Evolutionary conservation across 2,113 vertebrate species (phyloP).

Genomic region (Callipepla californica): DNA sequence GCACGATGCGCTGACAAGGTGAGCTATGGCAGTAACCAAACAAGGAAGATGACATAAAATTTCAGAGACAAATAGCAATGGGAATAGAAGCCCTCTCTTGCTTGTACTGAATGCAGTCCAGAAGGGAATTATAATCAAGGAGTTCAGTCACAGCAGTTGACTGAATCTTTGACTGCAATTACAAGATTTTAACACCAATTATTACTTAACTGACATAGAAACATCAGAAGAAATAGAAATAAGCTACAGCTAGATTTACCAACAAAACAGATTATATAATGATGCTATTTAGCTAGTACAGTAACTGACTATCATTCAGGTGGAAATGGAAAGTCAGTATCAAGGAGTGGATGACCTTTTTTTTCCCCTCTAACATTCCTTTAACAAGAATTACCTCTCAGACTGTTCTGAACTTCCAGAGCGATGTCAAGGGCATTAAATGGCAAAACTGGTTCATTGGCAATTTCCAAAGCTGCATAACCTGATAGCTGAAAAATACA

Average conservation of each 20-base stretch:
- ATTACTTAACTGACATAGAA: slow-evolving; percentile 44
- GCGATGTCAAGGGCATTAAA: slow-evolving; percentile 92
- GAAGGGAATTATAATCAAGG: slow-evolving; percentile 40
- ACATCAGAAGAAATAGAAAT: slow-evolving; percentile 39
- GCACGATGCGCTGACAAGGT: slow-evolving; percentile 48
- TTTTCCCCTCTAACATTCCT: neutral
- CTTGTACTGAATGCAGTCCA: neutral
- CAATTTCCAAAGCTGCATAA: slow-evolving; percentile 89
- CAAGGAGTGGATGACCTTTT: neutral
- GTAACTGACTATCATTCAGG: neutral
- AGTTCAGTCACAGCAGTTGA: slow-evolving; percentile 36
- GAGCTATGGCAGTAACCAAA: slow-evolving; percentile 74
- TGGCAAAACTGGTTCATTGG: slow-evolving; percentile 89
- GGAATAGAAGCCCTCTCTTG: slow-evolving; percentile 45
- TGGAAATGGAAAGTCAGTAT: neutral
- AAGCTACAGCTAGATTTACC: slow-evolving; percentile 25
- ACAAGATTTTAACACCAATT: slow-evolving; percentile 47
- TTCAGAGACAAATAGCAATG: slow-evolving; percentile 50
- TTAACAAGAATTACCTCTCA: slow-evolving; percentile 87
- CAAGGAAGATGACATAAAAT: slow-evolving; percentile 66
- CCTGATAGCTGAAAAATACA: slow-evolving; percentile 88
- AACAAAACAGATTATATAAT: neutral
- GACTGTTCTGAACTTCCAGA: slow-evolving; percentile 91
- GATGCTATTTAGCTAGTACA: neutral
- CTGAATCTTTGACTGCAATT: slow-evolving; percentile 10